phyloP scores from a whole-genome alignment of 2,113 vertebrate species.

The Podarcis muralis region DNA sequence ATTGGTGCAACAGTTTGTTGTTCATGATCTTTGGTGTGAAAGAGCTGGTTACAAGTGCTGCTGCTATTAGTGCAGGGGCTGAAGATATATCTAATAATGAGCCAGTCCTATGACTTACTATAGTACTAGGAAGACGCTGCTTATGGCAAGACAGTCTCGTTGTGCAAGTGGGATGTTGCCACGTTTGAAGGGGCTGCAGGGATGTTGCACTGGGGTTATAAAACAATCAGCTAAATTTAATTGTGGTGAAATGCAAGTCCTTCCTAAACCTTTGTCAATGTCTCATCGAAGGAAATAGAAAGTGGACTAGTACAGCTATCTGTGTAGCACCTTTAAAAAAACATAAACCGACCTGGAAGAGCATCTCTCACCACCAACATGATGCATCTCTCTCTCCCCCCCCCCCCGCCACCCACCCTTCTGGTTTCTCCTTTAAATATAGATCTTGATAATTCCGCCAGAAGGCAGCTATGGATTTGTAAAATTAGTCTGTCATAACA shows the following conservation, averaged over 20 bases:
- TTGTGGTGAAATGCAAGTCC: background rate
- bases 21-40: background rate
- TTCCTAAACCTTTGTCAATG: background rate
- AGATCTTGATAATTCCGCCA: constrained; percentile 58
- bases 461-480: constrained; percentile 64
- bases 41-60: background rate
- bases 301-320: background rate
- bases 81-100: background rate
- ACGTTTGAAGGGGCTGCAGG: background rate
- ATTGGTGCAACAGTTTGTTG: background rate
- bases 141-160: background rate
- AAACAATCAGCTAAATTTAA: background rate
- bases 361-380: background rate
- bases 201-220: background rate
- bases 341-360: constrained; percentile 38
- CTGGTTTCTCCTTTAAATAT: constrained; percentile 39
- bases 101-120: background rate
- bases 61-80: background rate
- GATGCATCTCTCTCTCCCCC: background rate
- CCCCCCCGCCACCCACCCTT: background rate
- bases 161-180: background rate
- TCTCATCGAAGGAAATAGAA: background rate
- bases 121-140: background rate
- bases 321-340: constrained; percentile 40
- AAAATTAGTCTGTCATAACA: constrained; percentile 72